A percentile compares a stretch with the other conserved stretches of the same genome.
Conservation (phyloP, 2,888 invertebrate genomes). For the Caenorhabditis sinica region DNA sequence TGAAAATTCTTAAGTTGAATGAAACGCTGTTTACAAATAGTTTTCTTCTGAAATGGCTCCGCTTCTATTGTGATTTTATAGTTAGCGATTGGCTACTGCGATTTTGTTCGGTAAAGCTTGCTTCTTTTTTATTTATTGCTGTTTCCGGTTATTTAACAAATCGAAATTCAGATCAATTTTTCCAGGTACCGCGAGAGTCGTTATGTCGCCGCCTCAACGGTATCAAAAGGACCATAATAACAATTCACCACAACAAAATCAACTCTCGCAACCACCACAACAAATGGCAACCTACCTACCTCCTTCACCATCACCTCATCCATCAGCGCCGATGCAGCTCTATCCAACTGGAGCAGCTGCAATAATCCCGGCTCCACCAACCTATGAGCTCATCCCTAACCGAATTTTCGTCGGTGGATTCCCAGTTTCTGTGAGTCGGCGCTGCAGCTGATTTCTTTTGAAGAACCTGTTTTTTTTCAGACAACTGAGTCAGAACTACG, state of each 20-base stretch:
- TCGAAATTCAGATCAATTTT: background rate
- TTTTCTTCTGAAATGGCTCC: too few relatives aligned
- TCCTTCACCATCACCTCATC: conserved; percentile 13
- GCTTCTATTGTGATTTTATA: too few relatives aligned
- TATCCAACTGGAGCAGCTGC: conserved; percentile 66
- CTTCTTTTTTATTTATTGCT: too few relatives aligned
- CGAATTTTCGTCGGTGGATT: conserved; percentile 97
- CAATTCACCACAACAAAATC: conserved; percentile 22
- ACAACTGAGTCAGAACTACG: conserved; percentile 72
- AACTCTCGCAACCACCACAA: background rate
- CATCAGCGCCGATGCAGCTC: conserved; percentile 51
- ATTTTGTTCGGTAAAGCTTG: too few relatives aligned
- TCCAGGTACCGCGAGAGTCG: conserved; percentile 12
- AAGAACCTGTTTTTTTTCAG: conserved; percentile 48
- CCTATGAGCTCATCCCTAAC: conserved; percentile 89
- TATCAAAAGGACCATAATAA: conserved; percentile 18
- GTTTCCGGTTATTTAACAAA: too few relatives aligned
- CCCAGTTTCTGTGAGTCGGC: conserved; percentile 87
- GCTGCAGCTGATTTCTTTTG: background rate
- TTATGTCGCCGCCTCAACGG: conserved; percentile 48
- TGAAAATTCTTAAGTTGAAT: too few relatives aligned
- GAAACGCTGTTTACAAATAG: too few relatives aligned
- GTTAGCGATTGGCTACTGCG: too few relatives aligned
- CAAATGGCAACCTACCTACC: background rate
- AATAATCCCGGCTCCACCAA: conserved; percentile 55